Conservation (phyloP, 2,888 invertebrate species). For the Synanthedon andrenaeformis region DNA sequence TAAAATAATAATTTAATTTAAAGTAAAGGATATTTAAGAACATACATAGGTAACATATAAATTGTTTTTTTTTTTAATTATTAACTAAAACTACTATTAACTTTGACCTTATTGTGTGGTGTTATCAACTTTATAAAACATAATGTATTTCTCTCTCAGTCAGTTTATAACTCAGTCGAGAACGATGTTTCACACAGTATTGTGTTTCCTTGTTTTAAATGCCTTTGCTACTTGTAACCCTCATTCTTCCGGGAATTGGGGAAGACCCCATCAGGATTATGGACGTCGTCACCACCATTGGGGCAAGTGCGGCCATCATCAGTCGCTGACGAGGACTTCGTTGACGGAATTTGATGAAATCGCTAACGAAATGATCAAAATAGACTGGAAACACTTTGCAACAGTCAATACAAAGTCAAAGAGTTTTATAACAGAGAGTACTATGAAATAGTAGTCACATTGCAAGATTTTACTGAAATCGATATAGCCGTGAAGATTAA, state of each 20-base stretch:
- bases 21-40: no score
- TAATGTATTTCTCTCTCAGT: not conserved
- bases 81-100: no score
- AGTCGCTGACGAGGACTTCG: not conserved
- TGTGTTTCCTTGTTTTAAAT: not conserved
- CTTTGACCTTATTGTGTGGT: not conserved
- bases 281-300: not conserved
- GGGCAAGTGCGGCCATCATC: not conserved
- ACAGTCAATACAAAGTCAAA: not conserved
- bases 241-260: not conserved
- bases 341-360: not conserved
- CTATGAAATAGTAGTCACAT: not conserved
- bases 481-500: conserved; percentile 4
- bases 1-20: no score
- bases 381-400: not conserved
- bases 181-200: not conserved
- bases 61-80: no score
- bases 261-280: not conserved
- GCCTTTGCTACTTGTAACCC: not conserved
- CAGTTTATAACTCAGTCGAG: not conserved
- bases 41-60: no score
- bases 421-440: not conserved
- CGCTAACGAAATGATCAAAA: not conserved
- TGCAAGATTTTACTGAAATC: conserved; percentile 2
- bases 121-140: not conserved